Base-by-base conservation (phyloP, 2,888 invertebrate species). In the Calameuta idolon region DNA sequence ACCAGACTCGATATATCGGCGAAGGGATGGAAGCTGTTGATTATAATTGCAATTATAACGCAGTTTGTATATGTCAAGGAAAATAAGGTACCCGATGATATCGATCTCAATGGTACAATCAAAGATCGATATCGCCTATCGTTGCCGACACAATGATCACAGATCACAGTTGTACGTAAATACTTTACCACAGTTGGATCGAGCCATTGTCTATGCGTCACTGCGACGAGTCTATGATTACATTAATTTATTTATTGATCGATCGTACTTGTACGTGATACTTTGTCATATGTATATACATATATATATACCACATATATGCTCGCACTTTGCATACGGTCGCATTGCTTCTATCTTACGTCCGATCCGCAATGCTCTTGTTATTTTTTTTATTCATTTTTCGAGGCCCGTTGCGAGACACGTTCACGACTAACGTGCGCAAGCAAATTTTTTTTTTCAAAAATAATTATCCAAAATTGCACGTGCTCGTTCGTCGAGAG, bases 201-300 rank as follows among this genome's bases (percentile, higher is more conserved):
- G 87, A 89, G 89, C 90, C 90, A 90, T 90, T 90, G 90, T 90
- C 90, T 90, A 90, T 88, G 85, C 84, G 83, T 82, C 87, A 86
- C 89, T 88, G 88, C 87, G 82, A 82, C 71, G 71, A 71, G 71
- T 71, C 55, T 55, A 55, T 55, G 55, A 55, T 55, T 55, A 9
- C 23, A 23, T 55, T 40, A 5, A 4, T 40, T 40, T 55, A 55
- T 55, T 55, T 55, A 55, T 55, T 55, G 15, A 15, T 40, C 23
- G 15, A 40, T 40, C 40, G 0, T 40, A 40, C 15, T 40, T 40
- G 1, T 15, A 23, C 55, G 23, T 55, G 23, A 55, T 23, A 55
- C 55, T 55, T 55, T 23, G 9, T 23, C 9, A 23, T 55, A 55
- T 15, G 40, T 40, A 40, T 40, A 40, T 40, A 40, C 40, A 40